These are phyloP conservation scores for Palythoa grandiflora DNA, from an alignment of 92 coral and sea anemone genomes.

Conservation along the genomic window DNA sequence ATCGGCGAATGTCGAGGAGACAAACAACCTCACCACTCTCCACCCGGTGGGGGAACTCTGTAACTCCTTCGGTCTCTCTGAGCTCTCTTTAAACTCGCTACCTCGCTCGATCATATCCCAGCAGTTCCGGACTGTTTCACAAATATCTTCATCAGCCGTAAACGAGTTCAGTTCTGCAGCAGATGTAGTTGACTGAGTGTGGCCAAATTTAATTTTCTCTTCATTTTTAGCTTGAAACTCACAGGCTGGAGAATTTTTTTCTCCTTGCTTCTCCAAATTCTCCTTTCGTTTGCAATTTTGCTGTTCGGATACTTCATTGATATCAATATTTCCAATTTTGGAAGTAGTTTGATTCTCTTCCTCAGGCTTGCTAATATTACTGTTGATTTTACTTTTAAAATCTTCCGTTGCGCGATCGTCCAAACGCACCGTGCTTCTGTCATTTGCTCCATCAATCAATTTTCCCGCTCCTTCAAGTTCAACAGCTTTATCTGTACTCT, in stretches of 20 bases:
- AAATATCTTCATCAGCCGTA: constrained; percentile 67
- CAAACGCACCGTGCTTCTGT: neutral
- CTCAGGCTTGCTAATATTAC: neutral
- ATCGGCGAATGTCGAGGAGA: constrained; percentile 85
- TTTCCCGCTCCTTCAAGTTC: neutral
- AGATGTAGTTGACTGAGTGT: constrained; percentile 42
- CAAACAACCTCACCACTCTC: constrained; percentile 82
- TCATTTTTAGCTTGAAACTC: neutral
- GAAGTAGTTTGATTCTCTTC: neutral
- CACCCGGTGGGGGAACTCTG: constrained; percentile 57
- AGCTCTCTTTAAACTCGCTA: constrained; percentile 24
- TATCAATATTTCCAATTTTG: neutral
- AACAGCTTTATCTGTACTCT: neutral
- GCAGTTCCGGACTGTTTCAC: constrained; percentile 60
- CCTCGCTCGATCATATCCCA: constrained; percentile 69
- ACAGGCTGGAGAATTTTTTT: neutral
- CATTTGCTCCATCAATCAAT: neutral
- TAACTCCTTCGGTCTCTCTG: neutral
- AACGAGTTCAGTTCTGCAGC: constrained; percentile 5
- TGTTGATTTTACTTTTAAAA: neutral
- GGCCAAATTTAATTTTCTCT: constrained; percentile 20
- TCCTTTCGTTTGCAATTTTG: neutral
- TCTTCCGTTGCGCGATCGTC: neutral
- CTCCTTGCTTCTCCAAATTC: neutral
- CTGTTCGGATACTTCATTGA: neutral